A percentile compares a stretch with the other conserved stretches of the same genome.
phyloP scores from a whole-genome alignment of 2,113 vertebrate genomes.

The Hyaena hyaena region DNA sequence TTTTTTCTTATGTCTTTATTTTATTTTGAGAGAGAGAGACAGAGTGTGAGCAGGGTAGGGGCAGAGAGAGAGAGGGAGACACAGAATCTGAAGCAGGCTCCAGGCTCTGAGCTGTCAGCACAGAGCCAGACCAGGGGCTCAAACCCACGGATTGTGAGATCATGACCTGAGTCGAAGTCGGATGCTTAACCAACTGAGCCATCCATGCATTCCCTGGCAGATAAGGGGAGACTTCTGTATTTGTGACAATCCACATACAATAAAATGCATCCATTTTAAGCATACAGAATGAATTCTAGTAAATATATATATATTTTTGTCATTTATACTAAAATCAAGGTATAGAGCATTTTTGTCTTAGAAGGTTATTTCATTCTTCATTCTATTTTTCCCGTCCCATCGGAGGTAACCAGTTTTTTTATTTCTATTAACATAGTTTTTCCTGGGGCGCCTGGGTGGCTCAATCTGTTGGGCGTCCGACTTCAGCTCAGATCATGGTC shows the following conservation, averaged over 20 bases:
- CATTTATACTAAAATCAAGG: neutral
- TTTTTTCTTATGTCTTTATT: too few relatives aligned
- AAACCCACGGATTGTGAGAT: too few relatives aligned
- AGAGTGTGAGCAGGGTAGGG: too few relatives aligned
- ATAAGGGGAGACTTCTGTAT: neutral
- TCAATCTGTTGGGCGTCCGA: too few relatives aligned
- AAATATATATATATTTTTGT: neutral
- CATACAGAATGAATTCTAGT: neutral
- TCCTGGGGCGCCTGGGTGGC: neutral
- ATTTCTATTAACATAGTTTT: constrained; percentile 16
- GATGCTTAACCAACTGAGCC: too few relatives aligned
- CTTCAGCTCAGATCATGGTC: too few relatives aligned
- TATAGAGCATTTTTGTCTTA: neutral
- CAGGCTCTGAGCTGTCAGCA: too few relatives aligned
- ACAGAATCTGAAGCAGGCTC: too few relatives aligned
- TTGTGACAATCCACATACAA: neutral
- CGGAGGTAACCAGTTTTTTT: neutral
- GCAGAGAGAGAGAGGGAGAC: too few relatives aligned
- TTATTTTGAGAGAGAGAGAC: too few relatives aligned
- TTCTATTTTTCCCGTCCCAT: neutral
- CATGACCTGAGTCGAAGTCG: too few relatives aligned
- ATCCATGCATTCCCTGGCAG: neutral
- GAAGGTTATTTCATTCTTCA: neutral
- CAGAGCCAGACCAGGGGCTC: too few relatives aligned
- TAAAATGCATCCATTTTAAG: neutral